phyloP scores from a whole-genome alignment of 2,113 vertebrate genomes.

The Merops nubicus region DNA sequence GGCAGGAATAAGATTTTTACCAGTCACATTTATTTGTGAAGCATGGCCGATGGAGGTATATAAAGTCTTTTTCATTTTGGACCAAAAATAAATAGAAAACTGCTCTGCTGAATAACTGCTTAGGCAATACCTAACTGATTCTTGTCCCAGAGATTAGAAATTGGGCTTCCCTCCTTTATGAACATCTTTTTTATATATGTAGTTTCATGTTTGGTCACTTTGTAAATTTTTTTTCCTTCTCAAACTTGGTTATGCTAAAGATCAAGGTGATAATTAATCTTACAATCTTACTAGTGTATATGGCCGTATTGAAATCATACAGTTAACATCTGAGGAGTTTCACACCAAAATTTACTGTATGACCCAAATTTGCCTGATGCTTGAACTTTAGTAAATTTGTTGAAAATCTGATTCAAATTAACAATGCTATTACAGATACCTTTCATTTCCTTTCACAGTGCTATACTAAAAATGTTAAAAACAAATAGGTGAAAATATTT shows the following conservation, averaged over 20 bases:
- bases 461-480: not conserved
- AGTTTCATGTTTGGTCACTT: not conserved
- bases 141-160: not conserved
- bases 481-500: not conserved
- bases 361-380: not conserved
- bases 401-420: not conserved
- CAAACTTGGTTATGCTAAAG: not conserved
- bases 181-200: too few species aligned
- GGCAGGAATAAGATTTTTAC: slow-evolving; percentile 16
- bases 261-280: not conserved
- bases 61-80: not conserved
- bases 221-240: not conserved
- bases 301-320: not conserved
- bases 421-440: not conserved
- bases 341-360: not conserved
- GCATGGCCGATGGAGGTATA: not conserved
- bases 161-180: not conserved
- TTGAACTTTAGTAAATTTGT: not conserved
- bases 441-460: not conserved
- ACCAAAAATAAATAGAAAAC: not conserved
- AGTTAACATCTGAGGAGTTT: not conserved
- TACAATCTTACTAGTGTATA: not conserved
- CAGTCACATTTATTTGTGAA: slow-evolving; percentile 28
- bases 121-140: not conserved
- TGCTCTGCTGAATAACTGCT: not conserved